Base-by-base conservation (phyloP, 1,140 invertebrate genomes). In the Hydropsyche tenuis region DNA sequence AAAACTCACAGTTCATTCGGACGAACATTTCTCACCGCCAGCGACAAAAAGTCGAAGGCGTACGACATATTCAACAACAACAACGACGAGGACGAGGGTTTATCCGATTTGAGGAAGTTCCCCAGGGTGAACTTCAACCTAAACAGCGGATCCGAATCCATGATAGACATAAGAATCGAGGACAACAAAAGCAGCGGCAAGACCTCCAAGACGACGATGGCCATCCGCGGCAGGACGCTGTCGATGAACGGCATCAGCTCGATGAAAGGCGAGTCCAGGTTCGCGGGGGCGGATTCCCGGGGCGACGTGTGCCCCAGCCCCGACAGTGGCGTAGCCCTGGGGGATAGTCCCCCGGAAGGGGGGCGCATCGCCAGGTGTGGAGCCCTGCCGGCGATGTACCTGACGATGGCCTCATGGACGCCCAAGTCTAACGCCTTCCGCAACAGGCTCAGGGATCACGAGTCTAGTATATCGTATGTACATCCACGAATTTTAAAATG, bases 391-490 rank as follows among this genome's bases (percentile, higher is more conserved):
- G 86, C 89, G 70, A 84, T 90, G 69, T 89, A 89, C 80, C 85
- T 88, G 70, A 86, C 87, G 72, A 84, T 90, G 78, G 86, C 87
- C 74, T 83, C 85, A 63, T 90, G 89, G 89, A 89, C 89, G 79
- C 87, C 87, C 77, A 90, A 89, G 83, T 90, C 85, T 12, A 81
- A 82, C 77, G 82, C 82, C 66, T 86, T 86, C 81, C 83, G 82
- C 81, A 84, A 84, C 81, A 84, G 81, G 78, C 84, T 86, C 81
- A 82, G 82, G 66, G 84, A 86, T 68, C 85, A 86, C 81, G 85
- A 86, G 80, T 86, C 83, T 83, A 86, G 85, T 79, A 82, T 85
- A 79, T 85, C 84, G 85, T 86, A 86, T 81, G 85, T 86, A 23
- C 16, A 14, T 65, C 5, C 5, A 65, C 63, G 11, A 18, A 25